These are phyloP conservation scores for Drosophila obscura DNA, from an alignment of 1,140 invertebrate species.

Conservation along the genomic window DNA sequence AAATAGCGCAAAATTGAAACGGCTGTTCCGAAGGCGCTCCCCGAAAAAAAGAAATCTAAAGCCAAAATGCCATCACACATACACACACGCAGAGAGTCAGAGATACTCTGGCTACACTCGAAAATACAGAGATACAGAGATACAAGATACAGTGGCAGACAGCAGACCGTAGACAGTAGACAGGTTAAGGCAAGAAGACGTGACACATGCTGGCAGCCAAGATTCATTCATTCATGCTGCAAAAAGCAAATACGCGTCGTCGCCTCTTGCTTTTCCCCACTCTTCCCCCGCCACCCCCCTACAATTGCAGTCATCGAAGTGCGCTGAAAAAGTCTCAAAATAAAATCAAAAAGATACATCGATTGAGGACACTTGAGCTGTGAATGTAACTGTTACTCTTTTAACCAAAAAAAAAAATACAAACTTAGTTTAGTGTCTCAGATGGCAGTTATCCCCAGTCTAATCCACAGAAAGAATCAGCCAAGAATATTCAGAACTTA, in stretches of 20 bases:
- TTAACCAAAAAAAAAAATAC: conserved; percentile 1
- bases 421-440: neutral
- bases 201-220: conserved; percentile 49
- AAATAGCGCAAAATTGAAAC: conserved; percentile 71
- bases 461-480: no score
- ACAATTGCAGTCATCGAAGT: conserved; percentile 48
- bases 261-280: conserved; percentile 40
- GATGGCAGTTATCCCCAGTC: no score
- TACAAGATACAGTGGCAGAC: conserved; percentile 12
- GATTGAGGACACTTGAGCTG: conserved; percentile 37
- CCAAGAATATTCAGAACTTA: no score
- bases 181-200: conserved; percentile 51
- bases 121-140: conserved; percentile 33
- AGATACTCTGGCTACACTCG: neutral
- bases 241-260: conserved; percentile 54
- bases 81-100: conserved; percentile 16
- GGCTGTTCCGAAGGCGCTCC: conserved; percentile 40
- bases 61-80: conserved; percentile 51
- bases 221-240: conserved; percentile 73
- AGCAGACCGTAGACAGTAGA: neutral
- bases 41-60: conserved; percentile 39
- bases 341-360: conserved; percentile 48
- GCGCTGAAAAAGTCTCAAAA: conserved; percentile 33
- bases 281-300: no score
- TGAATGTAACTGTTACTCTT: conserved; percentile 17